Conservation (phyloP, 2,888 invertebrate genomes). For the Sinhomidia bicolor region DNA sequence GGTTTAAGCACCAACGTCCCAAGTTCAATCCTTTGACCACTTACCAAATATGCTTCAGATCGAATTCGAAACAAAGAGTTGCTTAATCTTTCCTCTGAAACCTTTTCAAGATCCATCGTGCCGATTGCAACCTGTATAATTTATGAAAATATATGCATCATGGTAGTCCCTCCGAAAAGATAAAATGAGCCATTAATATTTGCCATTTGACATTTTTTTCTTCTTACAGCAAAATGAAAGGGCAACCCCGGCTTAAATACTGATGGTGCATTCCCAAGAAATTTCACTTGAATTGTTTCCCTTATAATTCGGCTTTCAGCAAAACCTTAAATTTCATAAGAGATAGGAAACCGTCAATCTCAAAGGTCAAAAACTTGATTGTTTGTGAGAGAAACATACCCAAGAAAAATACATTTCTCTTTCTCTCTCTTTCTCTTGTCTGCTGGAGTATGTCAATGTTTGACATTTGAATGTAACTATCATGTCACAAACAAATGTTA, state of each 20-base stretch:
- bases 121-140: constrained; percentile 80
- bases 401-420: neutral
- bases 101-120: constrained; percentile 81
- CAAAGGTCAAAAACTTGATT: constrained; percentile 40
- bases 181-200: neutral
- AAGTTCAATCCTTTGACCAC: constrained; percentile 77
- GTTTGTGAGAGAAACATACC: neutral
- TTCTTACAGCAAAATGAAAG: constrained; percentile 83
- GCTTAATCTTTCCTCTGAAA: constrained; percentile 80
- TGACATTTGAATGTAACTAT: constrained; percentile 62
- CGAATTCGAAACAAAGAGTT: constrained; percentile 80
- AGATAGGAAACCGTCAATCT: constrained; percentile 33
- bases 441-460: constrained; percentile 59
- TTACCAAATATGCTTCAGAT: constrained; percentile 78
- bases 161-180: neutral
- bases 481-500: constrained; percentile 29
- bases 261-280: constrained; percentile 83
- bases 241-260: constrained; percentile 84
- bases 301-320: constrained; percentile 83
- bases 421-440: constrained; percentile 32
- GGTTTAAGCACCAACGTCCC: constrained; percentile 71
- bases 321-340: constrained; percentile 72
- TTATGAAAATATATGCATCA: neutral
- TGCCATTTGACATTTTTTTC: neutral
- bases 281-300: constrained; percentile 82